Evolutionary conservation across 2,797 vertebrate species (phyloP).

Genomic region (Malurus leucopterus): DNA sequence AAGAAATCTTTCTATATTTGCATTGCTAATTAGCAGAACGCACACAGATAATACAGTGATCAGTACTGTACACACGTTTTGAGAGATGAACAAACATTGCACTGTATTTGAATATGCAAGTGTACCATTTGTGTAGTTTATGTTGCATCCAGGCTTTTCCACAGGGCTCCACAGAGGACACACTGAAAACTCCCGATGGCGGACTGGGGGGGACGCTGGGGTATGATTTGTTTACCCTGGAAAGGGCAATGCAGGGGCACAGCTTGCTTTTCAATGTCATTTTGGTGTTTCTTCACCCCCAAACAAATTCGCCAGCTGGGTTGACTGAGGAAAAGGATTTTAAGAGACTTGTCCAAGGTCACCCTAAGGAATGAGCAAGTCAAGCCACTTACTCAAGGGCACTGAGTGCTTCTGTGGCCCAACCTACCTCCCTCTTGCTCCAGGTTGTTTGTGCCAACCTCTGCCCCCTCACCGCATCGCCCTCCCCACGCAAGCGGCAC

Average conservation of each 20-base stretch:
- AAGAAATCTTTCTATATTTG: slow-evolving; percentile 8
- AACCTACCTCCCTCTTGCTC: slow-evolving; percentile 35
- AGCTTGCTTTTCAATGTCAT: slow-evolving; percentile 65
- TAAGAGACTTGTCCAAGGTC: slow-evolving; percentile 72
- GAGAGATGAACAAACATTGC: slow-evolving; percentile 39
- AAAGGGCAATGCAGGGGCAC: slow-evolving; percentile 61
- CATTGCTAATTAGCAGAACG: slow-evolving; percentile 40
- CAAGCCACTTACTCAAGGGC: slow-evolving; percentile 68
- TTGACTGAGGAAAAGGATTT: slow-evolving; percentile 58
- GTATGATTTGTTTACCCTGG: slow-evolving; percentile 59
- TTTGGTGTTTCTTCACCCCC: slow-evolving; percentile 30
- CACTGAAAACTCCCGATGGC: slow-evolving; percentile 4
- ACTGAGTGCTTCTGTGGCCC: slow-evolving; percentile 17
- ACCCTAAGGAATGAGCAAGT: slow-evolving; percentile 55
- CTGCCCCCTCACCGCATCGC: slow-evolving; percentile 29
- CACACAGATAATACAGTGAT: slow-evolving; percentile 23
- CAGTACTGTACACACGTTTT: slow-evolving; percentile 39
- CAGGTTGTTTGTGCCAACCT: slow-evolving; percentile 64
- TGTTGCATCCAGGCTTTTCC: slow-evolving; percentile 56
- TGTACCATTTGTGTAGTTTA: slow-evolving; percentile 16
- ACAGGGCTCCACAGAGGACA: slow-evolving; percentile 53
- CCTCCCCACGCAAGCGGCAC: slow-evolving; percentile 49
- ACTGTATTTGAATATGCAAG: slow-evolving; percentile 1
- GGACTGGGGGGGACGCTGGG: slow-evolving; percentile 25
- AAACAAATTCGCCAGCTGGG: slow-evolving; percentile 61